Evolutionary conservation across 2,888 invertebrate genomes (phyloP).

Genomic region (Cosmia pyralina): DNA sequence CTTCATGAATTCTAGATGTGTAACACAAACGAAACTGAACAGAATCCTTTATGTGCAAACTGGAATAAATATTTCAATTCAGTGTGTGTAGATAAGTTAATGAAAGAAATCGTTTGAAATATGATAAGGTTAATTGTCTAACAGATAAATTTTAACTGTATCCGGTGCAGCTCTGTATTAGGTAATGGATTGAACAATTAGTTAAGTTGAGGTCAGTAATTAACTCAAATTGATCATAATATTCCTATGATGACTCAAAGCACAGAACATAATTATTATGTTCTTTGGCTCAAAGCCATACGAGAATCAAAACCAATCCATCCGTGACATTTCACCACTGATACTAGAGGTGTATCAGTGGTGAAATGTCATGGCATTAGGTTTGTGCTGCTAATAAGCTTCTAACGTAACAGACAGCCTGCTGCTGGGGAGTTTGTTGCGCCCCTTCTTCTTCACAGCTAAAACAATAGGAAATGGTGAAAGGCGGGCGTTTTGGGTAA

Average conservation of each 20-base stretch:
- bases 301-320: background rate
- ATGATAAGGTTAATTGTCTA: constrained; percentile 43
- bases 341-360: no score
- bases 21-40: constrained; percentile 8
- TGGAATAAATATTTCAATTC: constrained; percentile 34
- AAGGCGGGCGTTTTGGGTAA: no score
- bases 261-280: background rate
- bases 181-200: constrained; percentile 29
- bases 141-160: constrained; percentile 27
- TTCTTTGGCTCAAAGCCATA: no score
- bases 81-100: constrained; percentile 25
- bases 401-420: no score
- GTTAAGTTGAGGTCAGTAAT: background rate
- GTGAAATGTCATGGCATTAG: no score
- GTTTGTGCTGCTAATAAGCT: no score
- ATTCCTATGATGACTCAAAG: constrained; percentile 1
- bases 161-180: background rate
- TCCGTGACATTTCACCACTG: background rate
- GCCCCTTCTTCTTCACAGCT: background rate
- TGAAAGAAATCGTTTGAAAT: constrained; percentile 42
- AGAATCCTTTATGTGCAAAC: constrained; percentile 11
- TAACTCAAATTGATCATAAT: constrained; percentile 6
- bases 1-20: constrained; percentile 10
- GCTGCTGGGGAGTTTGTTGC: no score
- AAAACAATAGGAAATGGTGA: background rate